Percentiles rank a stretch among this genome's conserved stretches.
These are phyloP conservation scores for Hexactinellida sp. DNA, from an alignment of 37 sponge, comb jelly and placozoan species.

Conservation along the genomic window DNA sequence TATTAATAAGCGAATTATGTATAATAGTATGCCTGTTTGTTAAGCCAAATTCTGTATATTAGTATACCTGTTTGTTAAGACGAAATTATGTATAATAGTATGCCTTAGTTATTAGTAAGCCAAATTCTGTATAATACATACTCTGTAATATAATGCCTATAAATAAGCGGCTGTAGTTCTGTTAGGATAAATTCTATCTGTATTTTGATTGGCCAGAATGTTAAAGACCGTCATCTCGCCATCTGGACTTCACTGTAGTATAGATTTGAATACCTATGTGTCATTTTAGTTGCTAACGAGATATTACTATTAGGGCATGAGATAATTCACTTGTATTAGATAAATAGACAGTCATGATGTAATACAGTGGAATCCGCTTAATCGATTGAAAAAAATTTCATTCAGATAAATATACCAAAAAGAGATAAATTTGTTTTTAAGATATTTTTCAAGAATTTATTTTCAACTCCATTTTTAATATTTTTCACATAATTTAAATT, in stretches of 20 bases:
- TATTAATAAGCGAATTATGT: too few relatives aligned
- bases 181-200: not conserved
- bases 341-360: not conserved
- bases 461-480: too few relatives aligned
- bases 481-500: too few relatives aligned
- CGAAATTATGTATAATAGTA: not conserved
- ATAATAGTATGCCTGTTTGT: too few relatives aligned
- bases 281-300: not conserved
- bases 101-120: not conserved
- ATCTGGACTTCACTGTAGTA: not conserved
- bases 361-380: too few relatives aligned
- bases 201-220: not conserved
- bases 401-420: too few relatives aligned
- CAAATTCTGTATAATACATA: not conserved
- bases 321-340: not conserved
- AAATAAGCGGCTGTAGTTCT: not conserved
- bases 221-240: conserved; percentile 3
- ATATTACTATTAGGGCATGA: not conserved
- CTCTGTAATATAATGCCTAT: not conserved
- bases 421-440: too few relatives aligned
- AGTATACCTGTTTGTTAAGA: not conserved
- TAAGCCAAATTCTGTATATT: too few relatives aligned
- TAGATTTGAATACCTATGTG: not conserved
- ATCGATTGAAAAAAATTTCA: too few relatives aligned
- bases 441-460: too few relatives aligned